Percentiles rank a stretch among this genome's conserved stretches.
phyloP scores from a whole-genome alignment of 2,797 vertebrate genomes.

The Poecilia picta region DNA sequence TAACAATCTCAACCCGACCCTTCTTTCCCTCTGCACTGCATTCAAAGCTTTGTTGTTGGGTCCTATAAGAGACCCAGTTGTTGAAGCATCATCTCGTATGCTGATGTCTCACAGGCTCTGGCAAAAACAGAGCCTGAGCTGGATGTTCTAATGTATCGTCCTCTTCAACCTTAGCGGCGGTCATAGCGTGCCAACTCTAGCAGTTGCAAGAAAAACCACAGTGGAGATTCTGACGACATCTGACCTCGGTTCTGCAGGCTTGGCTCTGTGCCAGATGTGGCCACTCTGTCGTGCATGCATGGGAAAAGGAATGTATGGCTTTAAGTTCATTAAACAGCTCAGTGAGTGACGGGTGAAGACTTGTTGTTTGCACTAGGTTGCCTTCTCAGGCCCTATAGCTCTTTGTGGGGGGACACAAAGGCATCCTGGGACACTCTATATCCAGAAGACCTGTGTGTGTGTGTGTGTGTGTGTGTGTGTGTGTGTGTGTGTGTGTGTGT shows the following conservation, averaged over 20 bases:
- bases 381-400: constrained; percentile 54
- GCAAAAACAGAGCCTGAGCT: constrained; percentile 32
- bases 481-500: not conserved
- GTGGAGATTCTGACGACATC: constrained; percentile 56
- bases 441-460: constrained; percentile 29
- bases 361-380: constrained; percentile 64
- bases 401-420: constrained; percentile 37
- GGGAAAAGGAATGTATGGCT: constrained; percentile 67
- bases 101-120: constrained; percentile 26
- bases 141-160: constrained; percentile 2
- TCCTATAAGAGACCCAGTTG: not conserved
- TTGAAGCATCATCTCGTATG: constrained; percentile 8
- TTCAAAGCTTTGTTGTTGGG: not conserved
- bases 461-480: not conserved
- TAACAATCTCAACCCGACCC: not conserved
- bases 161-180: not conserved
- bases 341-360: constrained; percentile 60
- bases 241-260: constrained; percentile 57
- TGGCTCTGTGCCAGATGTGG: constrained; percentile 63
- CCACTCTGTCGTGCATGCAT: constrained; percentile 47
- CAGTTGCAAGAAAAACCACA: constrained; percentile 7
- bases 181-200: not conserved
- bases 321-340: constrained; percentile 70
- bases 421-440: constrained; percentile 14
- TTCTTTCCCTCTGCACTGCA: not conserved